These are phyloP conservation scores for Trachelus iudaicus DNA, from an alignment of 2,888 invertebrate genomes.

Conservation along the genomic window DNA sequence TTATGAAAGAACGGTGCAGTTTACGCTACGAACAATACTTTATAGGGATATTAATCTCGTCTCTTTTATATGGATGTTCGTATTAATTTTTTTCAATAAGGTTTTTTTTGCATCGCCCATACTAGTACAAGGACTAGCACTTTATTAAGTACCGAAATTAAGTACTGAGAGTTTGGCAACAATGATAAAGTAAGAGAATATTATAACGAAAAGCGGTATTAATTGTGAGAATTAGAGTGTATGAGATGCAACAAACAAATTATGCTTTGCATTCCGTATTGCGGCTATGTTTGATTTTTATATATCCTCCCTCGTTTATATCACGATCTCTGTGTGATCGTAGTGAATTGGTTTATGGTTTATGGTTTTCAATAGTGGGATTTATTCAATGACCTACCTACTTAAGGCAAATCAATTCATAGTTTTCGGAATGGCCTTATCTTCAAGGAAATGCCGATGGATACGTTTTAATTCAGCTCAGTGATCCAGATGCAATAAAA, in stretches of 20 bases:
- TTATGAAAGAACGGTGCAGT: background rate
- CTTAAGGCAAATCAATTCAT: background rate
- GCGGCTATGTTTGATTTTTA: background rate
- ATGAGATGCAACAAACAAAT: background rate
- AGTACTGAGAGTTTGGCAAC: background rate
- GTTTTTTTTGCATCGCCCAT: background rate
- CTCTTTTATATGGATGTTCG: background rate
- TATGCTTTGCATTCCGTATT: background rate
- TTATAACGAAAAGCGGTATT: background rate
- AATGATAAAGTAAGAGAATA: background rate
- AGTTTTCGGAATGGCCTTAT: background rate
- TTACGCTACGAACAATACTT: background rate
- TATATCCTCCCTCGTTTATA: background rate
- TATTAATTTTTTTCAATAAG: background rate
- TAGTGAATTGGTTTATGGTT: background rate
- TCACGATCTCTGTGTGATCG: background rate
- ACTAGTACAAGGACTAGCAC: background rate
- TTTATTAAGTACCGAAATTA: background rate
- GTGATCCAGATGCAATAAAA: background rate
- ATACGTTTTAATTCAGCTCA: background rate
- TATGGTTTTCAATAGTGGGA: background rate
- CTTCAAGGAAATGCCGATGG: background rate
- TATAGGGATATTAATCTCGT: background rate
- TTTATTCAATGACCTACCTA: background rate
- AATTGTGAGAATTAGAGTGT: background rate